Evolutionary conservation across 2,888 invertebrate genomes (phyloP).

Genomic region (Dryococelus australis): DNA sequence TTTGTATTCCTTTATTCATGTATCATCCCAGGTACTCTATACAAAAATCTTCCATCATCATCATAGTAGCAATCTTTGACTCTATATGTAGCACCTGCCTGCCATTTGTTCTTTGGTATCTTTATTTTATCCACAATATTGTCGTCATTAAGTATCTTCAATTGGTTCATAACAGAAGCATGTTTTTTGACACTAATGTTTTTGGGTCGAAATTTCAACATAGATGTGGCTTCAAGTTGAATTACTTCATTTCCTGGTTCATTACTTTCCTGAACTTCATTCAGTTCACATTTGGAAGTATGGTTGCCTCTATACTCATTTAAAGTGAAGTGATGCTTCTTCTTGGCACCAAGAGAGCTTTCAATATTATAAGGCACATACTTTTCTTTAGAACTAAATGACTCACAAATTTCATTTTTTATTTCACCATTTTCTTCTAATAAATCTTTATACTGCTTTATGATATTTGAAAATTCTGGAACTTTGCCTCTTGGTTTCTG

Average conservation of each 20-base stretch:
- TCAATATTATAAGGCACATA: background rate
- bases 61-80: conserved; percentile 83
- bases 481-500: conserved; percentile 50
- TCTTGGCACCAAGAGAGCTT: background rate
- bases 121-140: conserved; percentile 63
- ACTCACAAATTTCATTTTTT: background rate
- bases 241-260: conserved; percentile 2
- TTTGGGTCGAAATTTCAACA: background rate
- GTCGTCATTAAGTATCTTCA: background rate
- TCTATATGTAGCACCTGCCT: conserved; percentile 73
- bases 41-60: conserved; percentile 80
- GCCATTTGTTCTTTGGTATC: conserved; percentile 72
- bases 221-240: background rate
- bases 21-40: conserved; percentile 76
- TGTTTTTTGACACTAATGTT: background rate
- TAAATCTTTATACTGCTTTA: conserved; percentile 32
- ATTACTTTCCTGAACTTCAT: background rate
- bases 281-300: background rate
- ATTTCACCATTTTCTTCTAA: background rate
- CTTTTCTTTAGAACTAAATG: background rate
- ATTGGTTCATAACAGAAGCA: background rate
- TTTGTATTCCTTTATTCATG: background rate
- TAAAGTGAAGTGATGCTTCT: background rate
- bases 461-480: conserved; percentile 36
- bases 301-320: background rate